Percentiles rank a stretch among this genome's conserved stretches.
phyloP scores from a whole-genome alignment of 2,113 vertebrate genomes.

The Bos indicus region DNA sequence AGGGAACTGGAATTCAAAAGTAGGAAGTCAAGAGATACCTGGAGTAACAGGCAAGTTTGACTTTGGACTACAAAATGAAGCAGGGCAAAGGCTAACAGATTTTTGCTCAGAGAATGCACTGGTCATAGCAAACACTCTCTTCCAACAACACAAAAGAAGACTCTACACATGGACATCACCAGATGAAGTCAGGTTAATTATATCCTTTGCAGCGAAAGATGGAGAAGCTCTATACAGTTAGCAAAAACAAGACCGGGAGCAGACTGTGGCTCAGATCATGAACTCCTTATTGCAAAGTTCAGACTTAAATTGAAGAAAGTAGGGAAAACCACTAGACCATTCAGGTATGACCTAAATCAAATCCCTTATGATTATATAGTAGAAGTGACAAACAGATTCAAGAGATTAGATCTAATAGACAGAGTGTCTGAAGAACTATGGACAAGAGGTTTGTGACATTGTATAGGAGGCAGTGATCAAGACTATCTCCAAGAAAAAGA shows the following conservation, averaged over 20 bases:
- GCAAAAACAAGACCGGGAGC: background rate
- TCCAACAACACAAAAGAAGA: background rate
- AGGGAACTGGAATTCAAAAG: background rate
- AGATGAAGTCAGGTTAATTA: background rate
- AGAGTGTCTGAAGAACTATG: background rate
- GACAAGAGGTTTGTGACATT: background rate
- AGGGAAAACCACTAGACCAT: background rate
- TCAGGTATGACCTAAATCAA: background rate
- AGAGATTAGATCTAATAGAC: background rate
- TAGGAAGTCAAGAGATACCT: background rate
- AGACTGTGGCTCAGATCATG: background rate
- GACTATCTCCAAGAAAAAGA: background rate
- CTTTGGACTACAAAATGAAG: background rate
- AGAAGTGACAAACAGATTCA: background rate
- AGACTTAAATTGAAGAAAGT: background rate
- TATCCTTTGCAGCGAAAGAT: background rate
- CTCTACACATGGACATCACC: background rate
- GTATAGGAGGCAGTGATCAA: background rate
- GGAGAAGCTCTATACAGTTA: background rate
- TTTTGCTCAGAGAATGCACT: background rate
- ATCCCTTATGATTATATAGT: background rate
- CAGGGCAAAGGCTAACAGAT: background rate
- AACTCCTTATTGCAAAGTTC: background rate
- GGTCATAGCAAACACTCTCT: background rate
- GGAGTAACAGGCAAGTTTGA: background rate